Conservation (phyloP, 2,888 invertebrate genomes). For the Trachelus iudaicus region DNA sequence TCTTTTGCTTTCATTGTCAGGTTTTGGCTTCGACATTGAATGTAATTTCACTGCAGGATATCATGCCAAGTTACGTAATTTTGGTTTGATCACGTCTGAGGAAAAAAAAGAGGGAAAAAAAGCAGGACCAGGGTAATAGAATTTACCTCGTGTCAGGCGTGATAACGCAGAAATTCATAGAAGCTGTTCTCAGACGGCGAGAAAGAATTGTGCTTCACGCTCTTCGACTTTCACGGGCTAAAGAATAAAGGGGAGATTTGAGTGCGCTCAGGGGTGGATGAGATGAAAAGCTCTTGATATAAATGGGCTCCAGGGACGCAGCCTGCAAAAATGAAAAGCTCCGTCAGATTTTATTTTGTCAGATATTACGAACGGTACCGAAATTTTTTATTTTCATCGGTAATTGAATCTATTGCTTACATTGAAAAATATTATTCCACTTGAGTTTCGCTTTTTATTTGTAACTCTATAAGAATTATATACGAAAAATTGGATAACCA, state of each 20-base stretch:
- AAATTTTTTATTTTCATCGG: background rate
- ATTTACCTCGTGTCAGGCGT: background rate
- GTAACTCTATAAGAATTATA: background rate
- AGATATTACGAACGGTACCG: background rate
- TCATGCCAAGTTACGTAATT: background rate
- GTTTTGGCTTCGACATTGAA: too few relatives aligned
- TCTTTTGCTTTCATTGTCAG: too few relatives aligned
- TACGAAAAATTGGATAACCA: background rate
- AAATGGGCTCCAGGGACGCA: conserved; percentile 44
- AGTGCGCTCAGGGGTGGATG: conserved; percentile 28
- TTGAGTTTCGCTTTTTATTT: background rate
- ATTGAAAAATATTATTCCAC: background rate
- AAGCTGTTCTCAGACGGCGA: conserved; percentile 4
- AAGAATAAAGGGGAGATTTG: conserved; percentile 22
- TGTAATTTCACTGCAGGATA: too few relatives aligned
- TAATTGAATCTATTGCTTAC: background rate
- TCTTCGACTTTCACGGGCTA: background rate
- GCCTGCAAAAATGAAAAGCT: background rate
- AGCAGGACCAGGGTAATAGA: background rate
- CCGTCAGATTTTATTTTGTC: background rate
- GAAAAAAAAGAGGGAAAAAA: background rate
- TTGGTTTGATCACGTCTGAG: background rate
- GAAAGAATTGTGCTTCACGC: background rate
- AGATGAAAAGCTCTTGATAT: conserved; percentile 44
- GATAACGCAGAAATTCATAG: background rate